Conservation (phyloP, 1,140 invertebrate species). For the Diplogasteroides magnus region DNA sequence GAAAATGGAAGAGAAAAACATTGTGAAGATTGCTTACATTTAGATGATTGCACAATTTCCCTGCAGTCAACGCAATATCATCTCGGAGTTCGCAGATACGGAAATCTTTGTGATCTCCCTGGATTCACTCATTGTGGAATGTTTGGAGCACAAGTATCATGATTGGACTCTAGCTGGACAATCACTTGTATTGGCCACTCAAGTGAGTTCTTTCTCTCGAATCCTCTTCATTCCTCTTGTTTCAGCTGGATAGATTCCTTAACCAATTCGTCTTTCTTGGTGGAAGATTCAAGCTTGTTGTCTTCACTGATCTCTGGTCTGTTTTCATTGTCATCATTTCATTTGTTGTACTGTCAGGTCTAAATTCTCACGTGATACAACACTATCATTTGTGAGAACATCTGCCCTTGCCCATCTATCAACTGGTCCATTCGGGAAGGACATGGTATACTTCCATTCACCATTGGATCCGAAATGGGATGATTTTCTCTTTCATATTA, state of each 20-base stretch:
- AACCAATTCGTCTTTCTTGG: conserved; percentile 42
- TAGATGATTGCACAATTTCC: conserved; percentile 25
- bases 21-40: conserved; percentile 1
- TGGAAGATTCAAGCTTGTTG: conserved; percentile 50
- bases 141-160: conserved; percentile 50
- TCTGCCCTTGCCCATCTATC: conserved; percentile 19
- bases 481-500: conserved; percentile 43
- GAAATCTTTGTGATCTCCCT: conserved; percentile 54
- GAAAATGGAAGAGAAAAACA: no score
- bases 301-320: conserved; percentile 43
- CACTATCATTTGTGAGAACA: conserved; percentile 6
- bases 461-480: conserved; percentile 46
- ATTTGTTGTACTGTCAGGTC: conserved; percentile 25
- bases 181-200: conserved; percentile 45
- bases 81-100: conserved; percentile 53
- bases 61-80: conserved; percentile 41
- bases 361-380: neutral
- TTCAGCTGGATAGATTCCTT: conserved; percentile 43
- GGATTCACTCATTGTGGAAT: conserved; percentile 45
- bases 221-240: conserved; percentile 22
- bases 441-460: conserved; percentile 41
- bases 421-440: conserved; percentile 13
- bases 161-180: conserved; percentile 53
- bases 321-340: conserved; percentile 33
- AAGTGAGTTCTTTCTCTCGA: conserved; percentile 26